These are phyloP conservation scores for Trachelipus rathkii DNA, from an alignment of 1,140 invertebrate genomes.

Conservation along the genomic window DNA sequence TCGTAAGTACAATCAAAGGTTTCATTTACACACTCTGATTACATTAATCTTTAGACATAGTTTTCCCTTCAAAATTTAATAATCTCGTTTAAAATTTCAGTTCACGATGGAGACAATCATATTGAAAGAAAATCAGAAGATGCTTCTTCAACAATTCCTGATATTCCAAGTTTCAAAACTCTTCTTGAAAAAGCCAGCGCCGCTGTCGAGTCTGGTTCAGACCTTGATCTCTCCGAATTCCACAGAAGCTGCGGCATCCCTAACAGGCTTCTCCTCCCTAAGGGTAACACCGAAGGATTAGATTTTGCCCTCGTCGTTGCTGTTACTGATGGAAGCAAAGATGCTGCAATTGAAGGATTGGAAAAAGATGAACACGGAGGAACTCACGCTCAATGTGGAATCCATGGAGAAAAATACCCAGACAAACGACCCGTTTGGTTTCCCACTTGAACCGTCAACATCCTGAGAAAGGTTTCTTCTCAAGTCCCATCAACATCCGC, in stretches of 20 bases:
- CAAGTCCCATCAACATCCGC: slow-evolving; percentile 49
- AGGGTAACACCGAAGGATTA: slow-evolving; percentile 55
- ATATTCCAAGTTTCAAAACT: slow-evolving; percentile 34
- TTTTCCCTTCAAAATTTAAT: too few relatives aligned
- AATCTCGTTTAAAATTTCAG: not conserved
- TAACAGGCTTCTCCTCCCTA: slow-evolving; percentile 60
- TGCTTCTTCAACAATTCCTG: slow-evolving; percentile 35
- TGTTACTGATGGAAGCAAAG: slow-evolving; percentile 49
- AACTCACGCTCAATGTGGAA: slow-evolving; percentile 32
- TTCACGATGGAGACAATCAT: not conserved
- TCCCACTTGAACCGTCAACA: slow-evolving; percentile 37
- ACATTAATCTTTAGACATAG: too few relatives aligned
- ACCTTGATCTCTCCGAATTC: slow-evolving; percentile 47
- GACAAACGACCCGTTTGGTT: slow-evolving; percentile 37
- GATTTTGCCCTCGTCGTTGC: slow-evolving; percentile 53
- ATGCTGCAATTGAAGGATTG: slow-evolving; percentile 39
- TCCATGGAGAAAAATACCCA: slow-evolving; percentile 29
- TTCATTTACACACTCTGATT: too few relatives aligned
- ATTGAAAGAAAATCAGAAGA: slow-evolving; percentile 12
- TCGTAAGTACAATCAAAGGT: slow-evolving; percentile 27
- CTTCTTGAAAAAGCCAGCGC: slow-evolving; percentile 26
- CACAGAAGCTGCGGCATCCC: slow-evolving; percentile 59
- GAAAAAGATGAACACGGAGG: slow-evolving; percentile 28
- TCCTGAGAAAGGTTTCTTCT: slow-evolving; percentile 37
- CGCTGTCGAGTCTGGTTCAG: slow-evolving; percentile 17